A percentile compares a stretch with the other conserved stretches of the same genome.
These are phyloP conservation scores for Erethizon dorsatum DNA, from an alignment of 2,797 vertebrate genomes.

Conservation along the genomic window DNA sequence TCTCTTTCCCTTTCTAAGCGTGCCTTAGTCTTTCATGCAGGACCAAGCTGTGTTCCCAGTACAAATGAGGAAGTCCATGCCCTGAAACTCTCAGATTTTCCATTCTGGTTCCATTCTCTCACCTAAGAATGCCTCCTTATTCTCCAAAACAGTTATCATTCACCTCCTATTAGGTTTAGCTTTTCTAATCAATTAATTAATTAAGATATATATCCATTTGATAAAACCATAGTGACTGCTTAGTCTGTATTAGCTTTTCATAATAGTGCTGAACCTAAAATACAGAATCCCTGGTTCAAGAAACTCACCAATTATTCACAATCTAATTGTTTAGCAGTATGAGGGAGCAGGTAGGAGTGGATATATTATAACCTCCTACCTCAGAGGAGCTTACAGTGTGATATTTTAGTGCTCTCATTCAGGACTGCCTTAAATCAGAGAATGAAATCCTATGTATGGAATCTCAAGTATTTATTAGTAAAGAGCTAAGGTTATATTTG, in stretches of 20 bases:
- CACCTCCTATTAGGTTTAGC: not conserved
- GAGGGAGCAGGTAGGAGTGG: not conserved
- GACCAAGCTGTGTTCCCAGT: not conserved
- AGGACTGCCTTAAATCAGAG: not conserved
- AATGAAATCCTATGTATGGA: not conserved
- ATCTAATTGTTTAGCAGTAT: not conserved
- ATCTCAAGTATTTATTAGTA: not conserved
- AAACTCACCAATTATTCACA: not conserved
- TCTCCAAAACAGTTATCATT: not conserved
- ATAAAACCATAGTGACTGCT: not conserved
- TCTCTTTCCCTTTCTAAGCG: not conserved
- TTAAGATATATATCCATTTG: not conserved
- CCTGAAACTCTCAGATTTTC: not conserved
- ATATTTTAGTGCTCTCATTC: not conserved
- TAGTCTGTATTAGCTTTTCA: not conserved
- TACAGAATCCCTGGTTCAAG: not conserved
- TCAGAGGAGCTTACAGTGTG: not conserved
- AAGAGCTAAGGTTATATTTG: not conserved
- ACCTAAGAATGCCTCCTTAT: not conserved
- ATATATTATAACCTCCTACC: not conserved
- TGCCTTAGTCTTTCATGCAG: not conserved
- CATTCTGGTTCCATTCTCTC: not conserved
- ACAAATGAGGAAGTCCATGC: not conserved
- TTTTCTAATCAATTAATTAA: constrained; percentile 10
- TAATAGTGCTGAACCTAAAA: not conserved